Percentiles rank a stretch among this genome's conserved stretches.
These are phyloP conservation scores for Cephus sareptanus DNA, from an alignment of 2,888 invertebrate species.

Conservation along the genomic window DNA sequence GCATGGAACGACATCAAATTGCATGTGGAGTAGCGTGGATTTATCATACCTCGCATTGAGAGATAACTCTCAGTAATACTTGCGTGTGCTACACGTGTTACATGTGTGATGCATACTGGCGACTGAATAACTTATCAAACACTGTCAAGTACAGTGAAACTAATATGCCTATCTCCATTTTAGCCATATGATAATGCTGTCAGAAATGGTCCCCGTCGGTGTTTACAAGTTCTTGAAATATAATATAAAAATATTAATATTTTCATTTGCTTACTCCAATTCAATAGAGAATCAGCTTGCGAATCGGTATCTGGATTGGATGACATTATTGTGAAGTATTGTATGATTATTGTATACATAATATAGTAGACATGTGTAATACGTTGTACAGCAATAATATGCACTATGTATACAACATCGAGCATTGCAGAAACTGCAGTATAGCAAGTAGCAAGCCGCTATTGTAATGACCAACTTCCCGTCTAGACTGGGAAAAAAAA, in stretches of 20 bases:
- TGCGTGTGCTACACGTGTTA: background rate
- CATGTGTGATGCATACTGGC: background rate
- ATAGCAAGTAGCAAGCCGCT: background rate
- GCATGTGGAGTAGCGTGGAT: background rate
- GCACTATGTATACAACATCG: background rate
- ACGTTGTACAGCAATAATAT: background rate
- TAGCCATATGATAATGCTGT: background rate
- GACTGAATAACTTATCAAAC: background rate
- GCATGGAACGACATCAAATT: background rate
- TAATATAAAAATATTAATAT: background rate
- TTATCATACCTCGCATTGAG: background rate
- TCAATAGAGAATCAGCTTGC: background rate
- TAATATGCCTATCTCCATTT: background rate
- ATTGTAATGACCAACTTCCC: background rate
- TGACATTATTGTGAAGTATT: background rate
- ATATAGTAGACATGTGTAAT: background rate
- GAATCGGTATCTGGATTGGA: background rate
- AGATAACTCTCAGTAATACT: background rate
- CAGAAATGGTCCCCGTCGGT: background rate
- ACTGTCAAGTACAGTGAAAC: background rate
- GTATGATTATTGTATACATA: background rate
- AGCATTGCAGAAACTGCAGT: background rate
- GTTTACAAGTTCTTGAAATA: background rate
- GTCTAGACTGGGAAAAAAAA: background rate
- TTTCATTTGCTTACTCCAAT: background rate